Evolutionary conservation across 2,113 vertebrate genomes (phyloP).

Genomic region (Fulica atra): DNA sequence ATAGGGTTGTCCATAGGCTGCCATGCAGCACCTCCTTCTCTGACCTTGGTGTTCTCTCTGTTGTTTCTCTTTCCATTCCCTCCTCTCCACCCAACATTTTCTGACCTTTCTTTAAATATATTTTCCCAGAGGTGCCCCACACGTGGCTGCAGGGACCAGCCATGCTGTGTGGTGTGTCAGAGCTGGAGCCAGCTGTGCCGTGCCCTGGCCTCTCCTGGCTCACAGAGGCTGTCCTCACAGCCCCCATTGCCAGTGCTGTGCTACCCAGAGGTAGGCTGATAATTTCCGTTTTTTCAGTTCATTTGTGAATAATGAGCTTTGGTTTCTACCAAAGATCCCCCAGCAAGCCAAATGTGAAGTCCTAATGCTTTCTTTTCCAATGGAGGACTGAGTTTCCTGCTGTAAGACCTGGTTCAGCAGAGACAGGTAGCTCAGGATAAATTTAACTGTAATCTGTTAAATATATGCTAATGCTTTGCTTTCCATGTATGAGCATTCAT

Average conservation of each 20-base stretch:
- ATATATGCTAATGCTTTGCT: slow-evolving; percentile 58
- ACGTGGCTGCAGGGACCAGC: fast-evolving
- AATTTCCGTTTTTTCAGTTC: not conserved
- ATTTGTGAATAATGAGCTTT: not conserved
- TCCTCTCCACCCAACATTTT: not conserved
- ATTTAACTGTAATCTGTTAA: slow-evolving; percentile 41
- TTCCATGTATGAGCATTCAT: slow-evolving; percentile 35
- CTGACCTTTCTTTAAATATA: not conserved
- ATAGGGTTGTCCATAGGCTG: not conserved
- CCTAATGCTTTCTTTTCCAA: not conserved
- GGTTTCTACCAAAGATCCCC: not conserved
- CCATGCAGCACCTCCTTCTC: not conserved
- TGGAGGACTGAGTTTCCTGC: not conserved
- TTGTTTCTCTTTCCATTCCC: not conserved
- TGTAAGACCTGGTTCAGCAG: slow-evolving; percentile 1
- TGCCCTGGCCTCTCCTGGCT: no score
- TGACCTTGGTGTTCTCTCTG: not conserved
- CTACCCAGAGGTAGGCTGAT: not conserved
- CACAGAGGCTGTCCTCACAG: fast-evolving
- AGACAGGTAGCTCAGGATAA: slow-evolving; percentile 52
- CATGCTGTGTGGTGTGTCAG: not conserved
- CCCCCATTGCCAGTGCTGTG: not conserved
- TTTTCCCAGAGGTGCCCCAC: not conserved
- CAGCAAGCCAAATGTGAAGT: not conserved
- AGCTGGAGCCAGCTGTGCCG: not conserved